Evolutionary conservation across 92 coral and sea anemone genomes (phyloP).

Genomic region (Chrysogorgia sp.): DNA sequence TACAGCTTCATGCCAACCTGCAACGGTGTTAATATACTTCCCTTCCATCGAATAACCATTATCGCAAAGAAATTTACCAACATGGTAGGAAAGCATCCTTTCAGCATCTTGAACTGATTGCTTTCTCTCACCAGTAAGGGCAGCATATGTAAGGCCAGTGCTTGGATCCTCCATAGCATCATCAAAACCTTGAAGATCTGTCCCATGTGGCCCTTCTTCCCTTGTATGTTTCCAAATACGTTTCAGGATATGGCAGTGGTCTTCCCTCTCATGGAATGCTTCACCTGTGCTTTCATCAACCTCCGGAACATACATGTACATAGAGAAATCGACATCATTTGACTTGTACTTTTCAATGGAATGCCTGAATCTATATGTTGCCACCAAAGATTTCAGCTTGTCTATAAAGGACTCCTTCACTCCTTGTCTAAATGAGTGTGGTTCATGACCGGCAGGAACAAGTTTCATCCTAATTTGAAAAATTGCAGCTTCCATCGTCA

Average conservation of each 20-base stretch:
- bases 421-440: slow-evolving; percentile 6
- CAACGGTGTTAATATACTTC: slow-evolving; percentile 53
- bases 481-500: background rate
- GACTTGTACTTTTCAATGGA: slow-evolving; percentile 30
- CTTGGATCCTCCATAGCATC: slow-evolving; percentile 27
- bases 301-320: slow-evolving; percentile 58
- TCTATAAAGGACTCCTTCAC: slow-evolving; percentile 3
- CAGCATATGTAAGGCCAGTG: slow-evolving; percentile 52
- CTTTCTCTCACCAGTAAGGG: slow-evolving; percentile 44
- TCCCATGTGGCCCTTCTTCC: slow-evolving; percentile 38
- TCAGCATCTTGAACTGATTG: slow-evolving; percentile 7
- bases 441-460: slow-evolving; percentile 14
- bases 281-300: slow-evolving; percentile 54
- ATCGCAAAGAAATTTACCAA: slow-evolving; percentile 40
- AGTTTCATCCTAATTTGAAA: background rate
- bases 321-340: slow-evolving; percentile 40
- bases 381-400: slow-evolving; percentile 56
- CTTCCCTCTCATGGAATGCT: slow-evolving; percentile 60
- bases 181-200: slow-evolving; percentile 31
- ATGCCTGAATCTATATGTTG: slow-evolving; percentile 33
- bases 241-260: slow-evolving; percentile 62
- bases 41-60: slow-evolving; percentile 59
- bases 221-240: slow-evolving; percentile 53
- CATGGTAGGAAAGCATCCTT: slow-evolving; percentile 46
- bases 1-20: slow-evolving; percentile 80